Conservation (phyloP, 2,113 vertebrate genomes). For the Eupsittula cactorum region DNA sequence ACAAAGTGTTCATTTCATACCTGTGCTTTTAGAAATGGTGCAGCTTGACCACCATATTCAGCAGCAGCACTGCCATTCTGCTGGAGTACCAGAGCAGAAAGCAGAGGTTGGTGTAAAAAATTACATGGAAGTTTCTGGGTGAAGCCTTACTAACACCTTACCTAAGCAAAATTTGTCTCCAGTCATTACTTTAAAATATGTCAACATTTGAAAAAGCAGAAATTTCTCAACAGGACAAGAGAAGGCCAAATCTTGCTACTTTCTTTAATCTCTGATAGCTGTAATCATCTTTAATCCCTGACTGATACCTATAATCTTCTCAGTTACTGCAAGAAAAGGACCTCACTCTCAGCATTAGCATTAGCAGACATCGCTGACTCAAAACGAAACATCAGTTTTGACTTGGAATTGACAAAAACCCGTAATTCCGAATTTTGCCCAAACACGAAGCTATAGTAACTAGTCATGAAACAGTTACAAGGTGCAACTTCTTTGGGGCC, state of each 20-base stretch:
- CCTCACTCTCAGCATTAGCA: background rate
- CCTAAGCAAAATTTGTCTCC: background rate
- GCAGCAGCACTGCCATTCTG: background rate
- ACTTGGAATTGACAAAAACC: background rate
- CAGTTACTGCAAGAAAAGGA: background rate
- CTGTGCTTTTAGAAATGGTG: background rate
- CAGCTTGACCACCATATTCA: background rate
- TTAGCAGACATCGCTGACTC: background rate
- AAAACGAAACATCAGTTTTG: background rate
- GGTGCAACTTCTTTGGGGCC: background rate
- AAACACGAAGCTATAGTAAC: background rate
- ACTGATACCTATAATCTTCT: background rate
- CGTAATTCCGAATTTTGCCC: background rate
- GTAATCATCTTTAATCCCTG: background rate
- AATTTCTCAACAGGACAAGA: background rate
- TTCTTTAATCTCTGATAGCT: background rate
- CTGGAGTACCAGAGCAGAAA: background rate
- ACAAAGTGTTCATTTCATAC: conserved; percentile 21
- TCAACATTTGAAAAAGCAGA: background rate
- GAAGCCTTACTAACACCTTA: background rate
- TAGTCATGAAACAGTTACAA: background rate
- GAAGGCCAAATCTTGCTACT: background rate
- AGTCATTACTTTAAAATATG: background rate
- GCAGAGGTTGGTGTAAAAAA: background rate
- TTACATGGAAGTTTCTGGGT: background rate